A percentile compares a stretch with the other conserved stretches of the same genome.
phyloP scores from a whole-genome alignment of 2,888 invertebrate species.

The Dugesia japonica region DNA sequence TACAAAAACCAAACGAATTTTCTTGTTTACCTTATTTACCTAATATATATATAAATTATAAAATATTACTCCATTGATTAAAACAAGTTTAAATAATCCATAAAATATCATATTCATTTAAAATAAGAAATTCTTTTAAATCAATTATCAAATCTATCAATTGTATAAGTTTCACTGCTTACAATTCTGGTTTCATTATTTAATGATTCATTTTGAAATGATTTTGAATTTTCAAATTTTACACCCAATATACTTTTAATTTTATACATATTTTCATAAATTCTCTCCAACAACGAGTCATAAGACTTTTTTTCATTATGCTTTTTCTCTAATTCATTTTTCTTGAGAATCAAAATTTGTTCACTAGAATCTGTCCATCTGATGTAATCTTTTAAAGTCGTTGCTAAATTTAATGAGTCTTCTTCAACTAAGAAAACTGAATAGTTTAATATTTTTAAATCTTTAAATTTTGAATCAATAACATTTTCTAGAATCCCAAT shows the following conservation, averaged over 20 bases:
- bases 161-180: no score
- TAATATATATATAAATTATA: no score
- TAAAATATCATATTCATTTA: no score
- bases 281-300: neutral
- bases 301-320: neutral
- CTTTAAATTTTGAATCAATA: neutral
- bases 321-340: neutral
- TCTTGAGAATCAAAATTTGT: neutral
- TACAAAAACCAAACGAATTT: no score
- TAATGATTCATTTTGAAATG: no score
- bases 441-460: neutral
- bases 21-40: no score
- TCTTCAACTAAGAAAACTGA: conserved; percentile 2
- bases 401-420: neutral
- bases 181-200: no score
- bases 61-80: no score
- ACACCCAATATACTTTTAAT: neutral
- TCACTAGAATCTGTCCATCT: neutral
- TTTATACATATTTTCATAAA: neutral
- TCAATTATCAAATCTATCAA: no score
- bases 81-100: no score
- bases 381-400: conserved; percentile 1
- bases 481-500: neutral
- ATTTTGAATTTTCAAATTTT: no score
- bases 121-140: no score